Base-by-base conservation (phyloP, 1,140 invertebrate species). In the Neoseiulus cucumeris region DNA sequence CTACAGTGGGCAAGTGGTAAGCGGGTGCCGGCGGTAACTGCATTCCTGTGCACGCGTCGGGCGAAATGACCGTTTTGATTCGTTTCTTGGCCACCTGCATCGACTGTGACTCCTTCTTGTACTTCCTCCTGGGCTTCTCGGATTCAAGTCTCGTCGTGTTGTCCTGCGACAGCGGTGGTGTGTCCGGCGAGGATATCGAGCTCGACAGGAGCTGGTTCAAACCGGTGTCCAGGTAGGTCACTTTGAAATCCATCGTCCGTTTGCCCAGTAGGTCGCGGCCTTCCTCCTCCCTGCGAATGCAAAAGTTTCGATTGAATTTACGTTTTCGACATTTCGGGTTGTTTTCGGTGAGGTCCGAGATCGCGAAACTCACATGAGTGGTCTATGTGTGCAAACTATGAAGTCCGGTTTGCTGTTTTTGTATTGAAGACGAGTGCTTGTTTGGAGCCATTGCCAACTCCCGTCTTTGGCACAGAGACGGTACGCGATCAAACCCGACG, bases 371-470 rank as follows among this genome's bases (percentile, higher is more conserved):
- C 79, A 93, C 94, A 96, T 96, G 5, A 98, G 82, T 59, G 94
- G 92, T 69, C 92, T 82, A 79, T 98, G 95, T 39, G 91, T 98
- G 74, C 89, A 93, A 67, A 97, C 93, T 66, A 98, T 91, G 76
- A 95, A 97, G 75, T 98, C 94, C 1, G 94, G 92, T 77, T 98
- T 98, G 68, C 92, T 96, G 77, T 97, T 98, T 78, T 98, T 99
- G 78, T 97, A 97, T 39, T 97, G 91, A 55, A 98, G 81, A 71
- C 92, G 81, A 5, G 93, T 95, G 70, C 90, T 94, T 0, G 92
- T 96, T 79, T 98, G 95, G 28, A 98, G 77, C 93, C 93, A 98
- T 76, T 98, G 87, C 92, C 92, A 97, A 18, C 68, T 68, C 25
- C 51, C 71, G 45, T 93, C 87, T 76, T 95, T 94, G 47, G 87